A percentile compares a stretch with the other conserved stretches of the same genome.
These are phyloP conservation scores for Littorina saxatilis DNA, from an alignment of 1,140 invertebrate genomes.

Conservation along the genomic window DNA sequence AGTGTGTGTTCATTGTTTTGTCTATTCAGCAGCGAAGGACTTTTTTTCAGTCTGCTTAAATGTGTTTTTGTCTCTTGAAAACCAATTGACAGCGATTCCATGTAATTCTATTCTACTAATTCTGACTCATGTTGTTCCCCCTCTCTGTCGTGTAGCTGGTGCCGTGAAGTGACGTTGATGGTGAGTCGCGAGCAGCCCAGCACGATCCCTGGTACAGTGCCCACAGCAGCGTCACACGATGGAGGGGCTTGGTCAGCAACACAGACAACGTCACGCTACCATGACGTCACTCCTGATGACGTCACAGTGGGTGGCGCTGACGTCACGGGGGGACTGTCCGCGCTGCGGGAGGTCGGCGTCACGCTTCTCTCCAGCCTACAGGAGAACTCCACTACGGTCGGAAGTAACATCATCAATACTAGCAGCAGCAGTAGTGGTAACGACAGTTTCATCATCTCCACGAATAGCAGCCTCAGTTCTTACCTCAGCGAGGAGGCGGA, in stretches of 20 bases:
- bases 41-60: background rate
- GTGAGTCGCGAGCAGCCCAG: background rate
- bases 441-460: background rate
- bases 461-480: background rate
- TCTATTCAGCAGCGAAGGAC: constrained; percentile 5
- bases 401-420: background rate
- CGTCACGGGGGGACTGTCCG: constrained; percentile 6
- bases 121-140: background rate
- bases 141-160: background rate
- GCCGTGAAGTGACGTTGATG: constrained; percentile 1
- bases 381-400: background rate
- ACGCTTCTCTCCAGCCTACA: background rate
- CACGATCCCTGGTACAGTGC: background rate
- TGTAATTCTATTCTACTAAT: background rate
- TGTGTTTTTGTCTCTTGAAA: background rate
- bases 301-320: background rate
- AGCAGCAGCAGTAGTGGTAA: background rate
- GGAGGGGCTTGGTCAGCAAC: background rate
- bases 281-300: constrained; percentile 10
- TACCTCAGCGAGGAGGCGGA: background rate
- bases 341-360: background rate
- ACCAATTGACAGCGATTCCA: too few relatives aligned
- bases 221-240: background rate
- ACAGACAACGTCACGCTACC: too few relatives aligned
- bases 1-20: constrained; percentile 22